Base-by-base conservation (phyloP, 2,113 vertebrate species). In the Heterocephalus glaber region DNA sequence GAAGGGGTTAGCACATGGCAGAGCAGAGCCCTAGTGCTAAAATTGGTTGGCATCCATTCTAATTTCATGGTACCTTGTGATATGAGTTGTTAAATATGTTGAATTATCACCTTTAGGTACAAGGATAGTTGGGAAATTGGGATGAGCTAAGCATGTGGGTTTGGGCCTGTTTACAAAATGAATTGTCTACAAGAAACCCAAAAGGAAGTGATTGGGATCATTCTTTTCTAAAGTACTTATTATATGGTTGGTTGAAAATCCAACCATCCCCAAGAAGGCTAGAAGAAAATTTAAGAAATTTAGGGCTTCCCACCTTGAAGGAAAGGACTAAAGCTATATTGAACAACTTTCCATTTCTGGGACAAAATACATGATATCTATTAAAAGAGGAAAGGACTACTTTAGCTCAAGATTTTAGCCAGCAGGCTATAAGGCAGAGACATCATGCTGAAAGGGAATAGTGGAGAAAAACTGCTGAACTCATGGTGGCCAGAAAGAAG, bases 1-100 rank as follows among this genome's bases (percentile, higher is more conserved):
- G 28, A 14, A 77, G 80, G 49, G 28, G 17, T 49, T 63, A 49
- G 54, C 19, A 24, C 28, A 38, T 38, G 28, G 60, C 47, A 41
- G 8, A 56, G 49, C 3, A 10, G 33, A 33, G 49, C 1, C 6
- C 13, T 24, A 1, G 24, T 20, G 7, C 30, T 20, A 0, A 5
- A 13, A 14, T 16, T 2, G 44, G 49, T 5, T 35, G 52, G n/a
- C 24, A 19, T 41, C 72, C 3, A 4, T 66, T 86, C 61, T 33
- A 58, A 44, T 54, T 84, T 26, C 14, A 26, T 5, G 12, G 63
- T 33, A 17, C 35, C 35, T 13, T 68, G 47, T 19, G 47, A 7
- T 12, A 5, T 1, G 63, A 13, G 7, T 14, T 30, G 24, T 24
- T 68, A 86, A 89, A 4, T 47, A 52, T 49, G 38, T 83, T 92